phyloP scores from a whole-genome alignment of 2,888 invertebrate genomes.

The Xestia xanthographa region DNA sequence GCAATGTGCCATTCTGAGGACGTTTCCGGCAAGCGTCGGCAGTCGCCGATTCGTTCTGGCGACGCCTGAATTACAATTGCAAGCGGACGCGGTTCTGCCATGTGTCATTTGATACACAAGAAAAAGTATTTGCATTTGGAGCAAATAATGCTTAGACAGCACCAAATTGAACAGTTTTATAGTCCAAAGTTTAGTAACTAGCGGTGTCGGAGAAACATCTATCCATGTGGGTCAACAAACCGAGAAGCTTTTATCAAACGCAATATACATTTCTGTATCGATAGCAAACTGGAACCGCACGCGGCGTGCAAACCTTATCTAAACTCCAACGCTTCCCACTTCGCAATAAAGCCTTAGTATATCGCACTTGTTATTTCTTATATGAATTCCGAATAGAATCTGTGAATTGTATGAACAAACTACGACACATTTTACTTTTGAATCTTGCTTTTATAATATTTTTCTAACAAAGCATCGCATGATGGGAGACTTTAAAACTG shows the following conservation, averaged over 20 bases:
- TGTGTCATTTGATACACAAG: constrained; percentile 77
- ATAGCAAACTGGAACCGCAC: constrained; percentile 79
- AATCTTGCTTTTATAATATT: constrained; percentile 14
- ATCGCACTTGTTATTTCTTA: constrained; percentile 45
- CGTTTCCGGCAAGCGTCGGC: constrained; percentile 84
- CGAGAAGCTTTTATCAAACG: constrained; percentile 78
- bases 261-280: constrained; percentile 75
- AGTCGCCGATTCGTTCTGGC: constrained; percentile 82
- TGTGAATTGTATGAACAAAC: constrained; percentile 29
- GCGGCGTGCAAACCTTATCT: constrained; percentile 78
- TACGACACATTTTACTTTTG: constrained; percentile 23
- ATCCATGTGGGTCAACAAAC: constrained; percentile 77
- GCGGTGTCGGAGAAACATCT: constrained; percentile 39
- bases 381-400: constrained; percentile 33
- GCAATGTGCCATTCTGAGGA: constrained; percentile 84
- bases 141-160: constrained; percentile 3
- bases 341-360: constrained; percentile 67
- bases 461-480: constrained; percentile 28
- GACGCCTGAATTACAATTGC: constrained; percentile 84
- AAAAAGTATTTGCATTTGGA: constrained; percentile 36
- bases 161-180: constrained; percentile 17
- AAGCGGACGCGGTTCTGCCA: constrained; percentile 79
- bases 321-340: constrained; percentile 81
- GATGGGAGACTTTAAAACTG: constrained; percentile 9
- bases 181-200: constrained; percentile 28